These are phyloP conservation scores for Heterodera carotae DNA, from an alignment of 1,140 invertebrate species.

Conservation along the genomic window DNA sequence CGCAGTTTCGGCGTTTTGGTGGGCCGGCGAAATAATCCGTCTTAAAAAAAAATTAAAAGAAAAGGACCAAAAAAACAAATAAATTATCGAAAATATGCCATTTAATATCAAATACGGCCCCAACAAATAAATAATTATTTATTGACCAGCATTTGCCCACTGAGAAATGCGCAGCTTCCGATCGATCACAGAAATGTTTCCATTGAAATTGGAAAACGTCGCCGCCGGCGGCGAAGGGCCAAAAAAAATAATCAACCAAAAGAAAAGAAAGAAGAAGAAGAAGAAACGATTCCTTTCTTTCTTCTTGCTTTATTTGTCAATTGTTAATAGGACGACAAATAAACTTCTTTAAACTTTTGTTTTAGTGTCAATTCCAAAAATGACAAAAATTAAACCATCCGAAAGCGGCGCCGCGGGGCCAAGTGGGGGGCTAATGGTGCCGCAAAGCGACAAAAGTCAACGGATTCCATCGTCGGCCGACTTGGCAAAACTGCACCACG, in stretches of 20 bases:
- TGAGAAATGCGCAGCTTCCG: background rate
- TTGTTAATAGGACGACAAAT: background rate
- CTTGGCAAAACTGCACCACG: slow-evolving; percentile 9
- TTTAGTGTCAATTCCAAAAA: slow-evolving; percentile 2
- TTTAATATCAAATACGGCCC: too few relatives aligned
- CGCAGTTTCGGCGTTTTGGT: background rate
- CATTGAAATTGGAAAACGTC: background rate
- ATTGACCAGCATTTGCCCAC: background rate
- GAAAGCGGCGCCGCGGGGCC: slow-evolving; percentile 11
- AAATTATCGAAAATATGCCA: too few relatives aligned
- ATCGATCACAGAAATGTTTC: background rate
- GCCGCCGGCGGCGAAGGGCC: background rate
- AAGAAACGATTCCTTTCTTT: background rate
- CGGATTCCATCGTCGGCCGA: slow-evolving; percentile 7
- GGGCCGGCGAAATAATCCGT: too few relatives aligned
- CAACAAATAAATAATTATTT: background rate
- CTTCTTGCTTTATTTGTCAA: slow-evolving; percentile 7
- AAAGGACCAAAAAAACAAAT: background rate
- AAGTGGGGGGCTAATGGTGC: background rate
- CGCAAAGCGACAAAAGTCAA: background rate
- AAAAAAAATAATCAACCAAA: background rate
- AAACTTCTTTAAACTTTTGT: background rate
- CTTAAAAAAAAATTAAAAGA: background rate
- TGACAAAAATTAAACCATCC: slow-evolving; percentile 29
- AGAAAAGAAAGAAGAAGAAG: background rate